Base-by-base conservation (phyloP, 1,140 invertebrate species). In the Steinernema khuongi region DNA sequence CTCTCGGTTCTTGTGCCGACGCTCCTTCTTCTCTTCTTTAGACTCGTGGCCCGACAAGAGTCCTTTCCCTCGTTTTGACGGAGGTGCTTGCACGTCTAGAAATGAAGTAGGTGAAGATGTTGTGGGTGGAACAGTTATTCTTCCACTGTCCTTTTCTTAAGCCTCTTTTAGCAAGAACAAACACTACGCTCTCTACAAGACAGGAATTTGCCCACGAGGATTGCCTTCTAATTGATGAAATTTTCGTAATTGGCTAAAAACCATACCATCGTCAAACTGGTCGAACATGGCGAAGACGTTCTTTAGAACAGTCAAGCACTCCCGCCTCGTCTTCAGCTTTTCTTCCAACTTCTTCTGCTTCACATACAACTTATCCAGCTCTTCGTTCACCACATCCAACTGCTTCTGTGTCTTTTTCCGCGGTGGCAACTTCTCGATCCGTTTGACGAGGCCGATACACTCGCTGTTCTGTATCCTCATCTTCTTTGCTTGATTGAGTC, bases 401-500 rank as follows among this genome's bases (percentile, higher is more conserved):
- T 60, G 50, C 19, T 75, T 72, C 44, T 50, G 44, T 1, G 31
- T 74, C 1, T 70, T 72, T 17, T 75, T 71, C n/a, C 74, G 22
- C 1, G 74, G 41, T 22, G 76, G 76, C 30, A 72, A 33, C 28
- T 77, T 74, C n/a, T 77, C 50, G 17, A 77, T 66, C 67, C 66
- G 30, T 22, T 75, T 72, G 17, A 77, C 76, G 2, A 77, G 69
- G 28, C 30, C 29, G 11, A 30, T 28, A 50, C 75, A 77, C 11
- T 60, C 22, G 11, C 14, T 22, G 7, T 7, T 60, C 11, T 60
- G 50, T 60, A 4, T 60, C 19, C 50, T 11, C 11, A 60, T 14
- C 26, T 60, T 11, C 19, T 60, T 11, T 7, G 11, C 7, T 4
- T 22, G 50, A 17, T 60, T 26, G 11, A 60, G 22, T 60, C 19